phyloP scores from a whole-genome alignment of 2,797 vertebrate species.

The Monodelphis domestica region DNA sequence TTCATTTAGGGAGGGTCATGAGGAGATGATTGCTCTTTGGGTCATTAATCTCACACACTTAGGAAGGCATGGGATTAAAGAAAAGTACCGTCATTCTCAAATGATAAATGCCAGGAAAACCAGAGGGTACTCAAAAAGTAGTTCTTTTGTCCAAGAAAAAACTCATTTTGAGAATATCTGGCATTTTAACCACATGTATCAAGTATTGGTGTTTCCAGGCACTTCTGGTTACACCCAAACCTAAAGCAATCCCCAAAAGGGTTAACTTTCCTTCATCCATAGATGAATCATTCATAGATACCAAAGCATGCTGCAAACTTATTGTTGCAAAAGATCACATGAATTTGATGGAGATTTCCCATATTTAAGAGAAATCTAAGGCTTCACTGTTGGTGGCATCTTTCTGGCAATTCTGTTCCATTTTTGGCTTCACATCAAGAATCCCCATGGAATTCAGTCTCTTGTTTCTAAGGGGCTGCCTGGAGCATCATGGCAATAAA shows the following conservation, averaged over 20 bases:
- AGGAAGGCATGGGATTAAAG: constrained; percentile 6
- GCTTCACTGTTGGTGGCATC: background rate
- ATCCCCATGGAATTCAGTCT: background rate
- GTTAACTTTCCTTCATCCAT: background rate
- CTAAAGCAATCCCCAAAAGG: background rate
- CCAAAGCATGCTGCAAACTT: background rate
- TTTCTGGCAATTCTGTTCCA: background rate
- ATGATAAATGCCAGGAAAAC: background rate
- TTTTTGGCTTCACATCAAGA: background rate
- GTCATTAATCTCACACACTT: constrained; percentile 32
- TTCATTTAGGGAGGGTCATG: background rate
- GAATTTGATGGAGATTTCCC: background rate
- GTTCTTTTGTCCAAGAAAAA: background rate
- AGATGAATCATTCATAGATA: background rate
- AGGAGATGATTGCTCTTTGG: background rate
- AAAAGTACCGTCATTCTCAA: constrained; percentile 18
- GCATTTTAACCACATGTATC: background rate
- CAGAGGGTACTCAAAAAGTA: background rate
- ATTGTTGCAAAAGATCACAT: background rate
- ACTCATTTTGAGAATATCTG: background rate
- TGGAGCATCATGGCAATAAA: background rate
- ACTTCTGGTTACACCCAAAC: background rate
- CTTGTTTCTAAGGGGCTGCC: background rate
- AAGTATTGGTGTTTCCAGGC: constrained; percentile 39
- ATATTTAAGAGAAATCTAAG: background rate